These are phyloP conservation scores for Callionymus lyra DNA, from an alignment of 2,113 vertebrate species.

Conservation along the genomic window DNA sequence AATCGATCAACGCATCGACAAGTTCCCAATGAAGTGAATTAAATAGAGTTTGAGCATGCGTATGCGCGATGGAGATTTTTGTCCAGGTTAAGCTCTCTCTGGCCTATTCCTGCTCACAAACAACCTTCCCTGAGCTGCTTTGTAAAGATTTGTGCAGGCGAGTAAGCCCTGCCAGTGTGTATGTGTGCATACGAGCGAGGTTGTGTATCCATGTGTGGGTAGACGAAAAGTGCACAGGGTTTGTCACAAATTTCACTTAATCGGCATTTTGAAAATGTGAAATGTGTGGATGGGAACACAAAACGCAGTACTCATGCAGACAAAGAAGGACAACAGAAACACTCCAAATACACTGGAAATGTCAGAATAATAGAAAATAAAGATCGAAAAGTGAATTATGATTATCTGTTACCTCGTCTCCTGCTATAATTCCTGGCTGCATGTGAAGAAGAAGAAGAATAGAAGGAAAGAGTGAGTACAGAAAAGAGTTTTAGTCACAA, in stretches of 20 bases:
- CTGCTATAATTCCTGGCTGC: slow-evolving; percentile 99
- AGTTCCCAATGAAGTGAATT: too few relatives aligned
- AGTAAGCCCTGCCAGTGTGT: slow-evolving; percentile 32
- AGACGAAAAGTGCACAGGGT: too few relatives aligned
- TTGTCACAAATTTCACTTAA: background rate
- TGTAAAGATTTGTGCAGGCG: slow-evolving; percentile 53
- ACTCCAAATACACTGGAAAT: too few relatives aligned
- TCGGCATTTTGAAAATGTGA: slow-evolving; percentile 3
- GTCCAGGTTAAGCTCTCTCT: slow-evolving; percentile 41
- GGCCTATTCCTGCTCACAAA: slow-evolving; percentile 40
- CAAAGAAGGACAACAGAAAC: background rate
- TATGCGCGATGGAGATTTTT: slow-evolving; percentile 5
- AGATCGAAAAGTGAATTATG: background rate
- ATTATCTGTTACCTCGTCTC: slow-evolving; percentile 92
- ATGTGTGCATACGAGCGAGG: background rate
- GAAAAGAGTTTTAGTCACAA: background rate
- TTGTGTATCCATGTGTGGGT: background rate
- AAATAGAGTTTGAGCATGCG: slow-evolving; percentile 3
- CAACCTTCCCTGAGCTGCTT: slow-evolving; percentile 51
- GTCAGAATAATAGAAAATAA: too few relatives aligned
- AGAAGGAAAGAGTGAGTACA: too few relatives aligned
- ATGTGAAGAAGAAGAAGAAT: slow-evolving; percentile 68
- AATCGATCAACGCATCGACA: too few relatives aligned
- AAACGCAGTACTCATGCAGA: background rate
- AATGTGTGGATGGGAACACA: slow-evolving; percentile 5